Conservation (phyloP, 2,113 vertebrate genomes). For the Tupaia chinensis region DNA sequence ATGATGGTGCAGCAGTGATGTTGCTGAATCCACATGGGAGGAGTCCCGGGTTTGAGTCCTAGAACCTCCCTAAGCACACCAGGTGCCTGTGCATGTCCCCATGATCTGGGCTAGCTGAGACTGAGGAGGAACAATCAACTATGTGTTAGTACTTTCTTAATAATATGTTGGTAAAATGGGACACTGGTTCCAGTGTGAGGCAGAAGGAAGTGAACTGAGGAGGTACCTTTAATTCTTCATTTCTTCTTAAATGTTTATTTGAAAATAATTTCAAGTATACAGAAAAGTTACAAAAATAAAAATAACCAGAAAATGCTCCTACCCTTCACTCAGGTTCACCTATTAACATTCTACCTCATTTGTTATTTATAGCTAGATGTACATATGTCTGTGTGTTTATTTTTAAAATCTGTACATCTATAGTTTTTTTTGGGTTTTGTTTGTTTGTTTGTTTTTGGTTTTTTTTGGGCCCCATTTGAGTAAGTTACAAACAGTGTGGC, state of each 20-base stretch:
- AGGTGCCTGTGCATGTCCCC: too few species aligned
- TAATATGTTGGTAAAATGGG: too few species aligned
- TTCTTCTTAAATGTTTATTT: not conserved
- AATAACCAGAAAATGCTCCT: not conserved
- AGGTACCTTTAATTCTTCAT: not conserved
- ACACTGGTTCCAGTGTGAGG: not conserved
- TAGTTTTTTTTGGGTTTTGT: not conserved
- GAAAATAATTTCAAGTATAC: not conserved
- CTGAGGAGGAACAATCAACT: too few species aligned
- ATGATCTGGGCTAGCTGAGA: too few species aligned
- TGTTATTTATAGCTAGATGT: not conserved
- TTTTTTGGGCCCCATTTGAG: not conserved
- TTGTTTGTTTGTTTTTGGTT: not conserved
- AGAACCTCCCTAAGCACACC: too few species aligned
- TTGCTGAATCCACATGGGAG: too few species aligned
- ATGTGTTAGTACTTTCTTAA: too few species aligned
- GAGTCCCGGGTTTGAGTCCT: too few species aligned
- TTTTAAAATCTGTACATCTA: not conserved
- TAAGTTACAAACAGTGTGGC: not conserved
- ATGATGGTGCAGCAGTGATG: too few species aligned
- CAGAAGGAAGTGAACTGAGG: not conserved
- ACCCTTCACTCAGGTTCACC: not conserved
- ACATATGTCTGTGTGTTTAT: not conserved
- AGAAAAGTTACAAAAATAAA: constrained; percentile 6
- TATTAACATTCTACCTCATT: not conserved